Base-by-base conservation (phyloP, 37 sponge, comb jelly and placozoan genomes). In the Ianthella basta region DNA sequence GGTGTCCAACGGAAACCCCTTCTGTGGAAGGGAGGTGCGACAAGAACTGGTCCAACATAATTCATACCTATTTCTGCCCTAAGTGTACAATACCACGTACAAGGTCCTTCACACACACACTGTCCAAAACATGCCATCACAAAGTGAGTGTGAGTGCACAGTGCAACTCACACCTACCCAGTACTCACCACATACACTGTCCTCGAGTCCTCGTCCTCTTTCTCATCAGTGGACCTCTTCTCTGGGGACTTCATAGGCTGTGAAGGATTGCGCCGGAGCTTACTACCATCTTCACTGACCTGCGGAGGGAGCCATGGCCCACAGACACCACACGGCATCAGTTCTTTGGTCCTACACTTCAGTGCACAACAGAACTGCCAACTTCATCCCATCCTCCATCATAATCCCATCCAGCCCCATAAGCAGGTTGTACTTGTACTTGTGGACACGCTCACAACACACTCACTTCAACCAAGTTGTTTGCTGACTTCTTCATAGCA, bases 101-200 rank as follows among this genome's bases (percentile, higher is more conserved):
- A n/a, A n/a, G n/a, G n/a, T n/a, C n/a, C n/a, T n/a, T n/a, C n/a
- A n/a, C n/a, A n/a, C n/a, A n/a, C n/a, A n/a, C n/a, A n/a, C n/a
- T n/a, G n/a, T n/a, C n/a, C n/a, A n/a, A n/a, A n/a, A n/a, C n/a
- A n/a, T n/a, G n/a, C n/a, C n/a, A n/a, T n/a, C n/a, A n/a, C n/a
- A n/a, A n/a, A n/a, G n/a, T n/a, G n/a, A n/a, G n/a, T 40, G 23
- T 34, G 23, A 1, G 8, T 38, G 35, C 65, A 82, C 3, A 38
- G 80, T 23, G 61, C 30, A 14, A 27, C 25, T 1, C 54, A 50
- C 44, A 34, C 24, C 81, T 29, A 59, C 20, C 19, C 60, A 44
- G 50, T 29, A 87, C 87, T 90, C 68, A 92, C 93, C 59, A 87
- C 93, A 72, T 89, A 92, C 16, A 92, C 88, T 21, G 91, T 90